These are phyloP conservation scores for Carcinoscorpius rotundicauda DNA, from an alignment of 1,140 invertebrate species.

Conservation along the genomic window DNA sequence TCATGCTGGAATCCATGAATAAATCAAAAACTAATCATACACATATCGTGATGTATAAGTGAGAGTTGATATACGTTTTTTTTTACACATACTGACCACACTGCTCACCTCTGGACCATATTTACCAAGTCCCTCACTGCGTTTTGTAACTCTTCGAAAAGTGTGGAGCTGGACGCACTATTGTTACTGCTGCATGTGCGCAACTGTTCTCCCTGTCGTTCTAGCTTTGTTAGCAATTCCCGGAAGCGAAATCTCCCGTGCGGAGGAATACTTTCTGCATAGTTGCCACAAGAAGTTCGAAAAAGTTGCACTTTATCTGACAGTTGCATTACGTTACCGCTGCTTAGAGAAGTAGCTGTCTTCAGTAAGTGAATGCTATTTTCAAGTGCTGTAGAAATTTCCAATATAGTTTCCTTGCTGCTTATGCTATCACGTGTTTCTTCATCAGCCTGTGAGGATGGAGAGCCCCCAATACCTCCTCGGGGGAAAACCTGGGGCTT, in stretches of 20 bases:
- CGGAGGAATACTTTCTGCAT: conserved; percentile 54
- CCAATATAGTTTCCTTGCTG: conserved; percentile 21
- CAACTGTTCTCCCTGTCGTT: conserved; percentile 59
- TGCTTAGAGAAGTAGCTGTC: conserved; percentile 15
- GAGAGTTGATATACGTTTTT: too few relatives aligned
- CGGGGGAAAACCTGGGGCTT: conserved; percentile 18
- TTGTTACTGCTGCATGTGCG: conserved; percentile 47
- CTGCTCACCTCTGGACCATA: conserved; percentile 53
- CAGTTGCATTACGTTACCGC: conserved; percentile 53
- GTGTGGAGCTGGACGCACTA: conserved; percentile 36
- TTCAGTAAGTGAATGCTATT: conserved; percentile 15
- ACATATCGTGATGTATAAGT: too few relatives aligned
- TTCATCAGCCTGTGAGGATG: conserved; percentile 8
- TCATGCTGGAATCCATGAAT: too few relatives aligned
- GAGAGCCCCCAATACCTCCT: conserved; percentile 9
- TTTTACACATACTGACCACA: too few relatives aligned
- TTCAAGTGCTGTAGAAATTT: conserved; percentile 25
- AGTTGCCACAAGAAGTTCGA: conserved; percentile 58
- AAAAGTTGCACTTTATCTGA: conserved; percentile 64
- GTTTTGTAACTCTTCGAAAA: conserved; percentile 59
- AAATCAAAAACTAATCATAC: too few relatives aligned
- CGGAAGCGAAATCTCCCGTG: conserved; percentile 79
- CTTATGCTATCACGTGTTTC: conserved; percentile 8
- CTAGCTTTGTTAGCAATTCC: conserved; percentile 65
- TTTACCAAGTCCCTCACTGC: conserved; percentile 69